Conservation (phyloP, 2,888 invertebrate genomes). For the Pseudanteris insignis region DNA sequence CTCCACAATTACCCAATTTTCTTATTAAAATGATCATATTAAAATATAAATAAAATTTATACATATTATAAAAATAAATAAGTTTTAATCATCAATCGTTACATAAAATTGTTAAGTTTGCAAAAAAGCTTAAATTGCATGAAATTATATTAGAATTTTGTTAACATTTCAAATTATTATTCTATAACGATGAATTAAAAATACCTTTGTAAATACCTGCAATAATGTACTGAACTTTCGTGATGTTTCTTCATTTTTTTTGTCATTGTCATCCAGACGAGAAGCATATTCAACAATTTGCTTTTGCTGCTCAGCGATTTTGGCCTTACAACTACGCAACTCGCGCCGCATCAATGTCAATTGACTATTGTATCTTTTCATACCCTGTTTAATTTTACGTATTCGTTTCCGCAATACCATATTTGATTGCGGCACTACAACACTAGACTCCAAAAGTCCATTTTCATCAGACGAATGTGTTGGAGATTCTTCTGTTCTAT, state of each 20-base stretch:
- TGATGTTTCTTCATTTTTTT: constrained; percentile 89
- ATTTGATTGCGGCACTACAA: constrained; percentile 76
- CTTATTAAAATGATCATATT: no score
- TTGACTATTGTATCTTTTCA: constrained; percentile 88
- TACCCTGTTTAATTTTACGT: constrained; percentile 87
- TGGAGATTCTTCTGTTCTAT: constrained; percentile 66
- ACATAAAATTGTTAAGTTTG: no score
- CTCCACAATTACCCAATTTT: no score
- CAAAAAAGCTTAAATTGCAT: no score
- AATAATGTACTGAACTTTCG: constrained; percentile 88
- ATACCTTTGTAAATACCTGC: constrained; percentile 71
- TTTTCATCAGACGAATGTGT: constrained; percentile 68
- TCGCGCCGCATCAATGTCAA: constrained; percentile 81
- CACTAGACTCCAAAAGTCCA: constrained; percentile 58
- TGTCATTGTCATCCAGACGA: constrained; percentile 88
- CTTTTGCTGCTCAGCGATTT: constrained; percentile 85
- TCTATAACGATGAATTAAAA: constrained; percentile 11
- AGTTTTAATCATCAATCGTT: no score
- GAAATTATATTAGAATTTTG: no score
- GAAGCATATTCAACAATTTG: constrained; percentile 84
- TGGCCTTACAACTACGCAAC: constrained; percentile 81
- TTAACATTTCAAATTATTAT: no score
- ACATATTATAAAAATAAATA: no score
- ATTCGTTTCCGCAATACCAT: constrained; percentile 88
- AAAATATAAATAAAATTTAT: no score